Evolutionary conservation across 35 echinoderm and acorn worm species (phyloP), one percentile per base, ranked within the genome.

Genomic region (Amphiura filiformis): DNA sequence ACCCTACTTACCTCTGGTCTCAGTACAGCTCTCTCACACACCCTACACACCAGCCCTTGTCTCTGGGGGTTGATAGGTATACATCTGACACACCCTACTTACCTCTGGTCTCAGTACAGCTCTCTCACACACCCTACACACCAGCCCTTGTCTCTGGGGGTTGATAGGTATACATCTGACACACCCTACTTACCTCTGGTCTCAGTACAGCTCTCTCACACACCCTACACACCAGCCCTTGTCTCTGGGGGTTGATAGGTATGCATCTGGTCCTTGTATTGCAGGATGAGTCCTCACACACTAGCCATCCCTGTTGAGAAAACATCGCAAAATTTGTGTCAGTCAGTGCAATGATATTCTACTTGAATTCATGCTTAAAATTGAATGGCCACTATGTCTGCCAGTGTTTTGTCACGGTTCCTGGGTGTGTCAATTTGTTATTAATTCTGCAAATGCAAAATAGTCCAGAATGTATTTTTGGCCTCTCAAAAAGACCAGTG

Each of bases 71-170:
- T 90, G 9, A 99, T 76, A 15, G 96, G 96, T 22, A 87, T 84
- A 30, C 65, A 82, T 39, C 85, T 76, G 85, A 78, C 30, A 65
- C 12, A 65, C 35, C 12, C 13, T 15, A 34, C 86, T 42, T 83
- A 95, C 96, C 88, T 99, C 96, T 84, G 93, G 93, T 80, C 79
- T 95, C 30, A 99, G 56, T 23, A 99, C 86, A 79, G 96, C 90
- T 87, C 96, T 82, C 37, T 93, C 90, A 49, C 96, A 99, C 0
- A 88, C 96, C 30, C 87, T 86, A 49, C 96, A 99, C 14, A 88
- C 78, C 15, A 99, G 79, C n/a, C 96, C 96, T 35, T 91, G 82
- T 78, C 96, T 81, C 38, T 99, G 93, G 4, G 93, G 96, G 75
- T 99, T 90, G 9, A 99, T 76, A 15, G 96, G 96, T 22, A 87